These are phyloP conservation scores for Echinops telfairi DNA, from an alignment of 2,113 vertebrate genomes.

Conservation along the genomic window DNA sequence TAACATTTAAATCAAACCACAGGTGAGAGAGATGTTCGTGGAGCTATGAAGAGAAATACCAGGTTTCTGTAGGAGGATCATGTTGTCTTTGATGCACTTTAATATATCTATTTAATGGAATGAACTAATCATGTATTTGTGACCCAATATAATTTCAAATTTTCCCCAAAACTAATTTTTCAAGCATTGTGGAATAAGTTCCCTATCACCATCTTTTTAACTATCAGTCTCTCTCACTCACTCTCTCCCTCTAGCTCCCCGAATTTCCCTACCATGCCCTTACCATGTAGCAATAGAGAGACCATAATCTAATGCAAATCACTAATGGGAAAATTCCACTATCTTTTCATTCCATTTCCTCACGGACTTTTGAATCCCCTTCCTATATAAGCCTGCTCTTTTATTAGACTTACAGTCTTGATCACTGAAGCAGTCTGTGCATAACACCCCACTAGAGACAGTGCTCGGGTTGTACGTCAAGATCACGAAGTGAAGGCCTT, in stretches of 20 bases:
- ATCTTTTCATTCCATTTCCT: too few relatives aligned
- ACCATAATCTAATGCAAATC: neutral
- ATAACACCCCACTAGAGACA: too few relatives aligned
- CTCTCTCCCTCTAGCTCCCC: neutral
- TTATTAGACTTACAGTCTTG: neutral
- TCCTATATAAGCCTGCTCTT: neutral
- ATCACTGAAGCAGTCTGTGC: neutral
- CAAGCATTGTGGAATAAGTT: neutral
- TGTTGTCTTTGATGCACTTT: neutral
- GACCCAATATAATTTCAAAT: slow-evolving; percentile 28
- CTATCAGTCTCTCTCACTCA: neutral
- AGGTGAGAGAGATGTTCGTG: neutral
- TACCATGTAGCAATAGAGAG: neutral
- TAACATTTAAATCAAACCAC: neutral
- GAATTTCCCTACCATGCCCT: neutral
- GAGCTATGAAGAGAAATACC: slow-evolving; percentile 23
- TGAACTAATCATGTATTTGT: neutral
- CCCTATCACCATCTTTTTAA: neutral
- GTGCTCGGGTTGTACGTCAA: neutral
- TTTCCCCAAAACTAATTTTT: slow-evolving; percentile 28
- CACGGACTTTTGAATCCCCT: too few relatives aligned
- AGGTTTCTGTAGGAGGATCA: neutral
- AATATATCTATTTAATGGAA: slow-evolving; percentile 15
- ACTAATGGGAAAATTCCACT: neutral
- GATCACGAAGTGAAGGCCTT: neutral